Evolutionary conservation across 2,888 invertebrate genomes (phyloP), one percentile per base, ranked within the genome.

Genomic region (Acholoe squamosa): DNA sequence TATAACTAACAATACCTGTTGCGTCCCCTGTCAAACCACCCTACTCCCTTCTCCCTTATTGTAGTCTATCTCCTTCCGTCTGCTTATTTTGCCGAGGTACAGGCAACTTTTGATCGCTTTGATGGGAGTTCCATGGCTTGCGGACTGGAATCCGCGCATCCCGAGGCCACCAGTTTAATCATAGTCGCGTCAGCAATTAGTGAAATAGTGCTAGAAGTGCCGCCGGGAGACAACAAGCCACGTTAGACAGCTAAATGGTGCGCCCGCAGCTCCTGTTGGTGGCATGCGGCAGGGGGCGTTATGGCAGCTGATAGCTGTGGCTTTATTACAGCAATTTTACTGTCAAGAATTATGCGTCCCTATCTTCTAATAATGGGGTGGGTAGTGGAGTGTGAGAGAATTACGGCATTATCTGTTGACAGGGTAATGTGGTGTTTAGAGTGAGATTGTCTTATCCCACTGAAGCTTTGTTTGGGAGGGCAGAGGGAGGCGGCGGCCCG

Each of bases 351-450:
- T 25, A 51, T 25, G 84, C 7, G 84, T 16, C n/a, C 10, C 84
- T 84, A 84, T 84, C 84, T 51, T 84, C 84, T 51, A 34, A 84
- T 84, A 84, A 84, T 22, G 31, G 71, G 71, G 71, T 71, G 71
- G 10, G 61, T 28, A 28, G 25, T n/a, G 25, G 77, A 28, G n/a
- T 16, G 31, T 77, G 77, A 34, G 84, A 51, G 84, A 84, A 84
- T 84, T 84, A 84, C 34, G 84, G 51, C 25, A 84, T 84, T 84
- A 84, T 84, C 84, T 51, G 84, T 51, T 84, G 51, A 51, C 84
- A 71, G 28, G 71, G 71, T 71, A 71, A 71, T 71, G 7, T 25
- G 28, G 71, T 28, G 71, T 28, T 71, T 71, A 71, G 71, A 5
- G 71, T 7, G 28, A 28, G 71, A 71, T 71, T 71, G 71, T 28